Base-by-base conservation (phyloP, 1,140 invertebrate species). In the Bombus vancouverensis region DNA sequence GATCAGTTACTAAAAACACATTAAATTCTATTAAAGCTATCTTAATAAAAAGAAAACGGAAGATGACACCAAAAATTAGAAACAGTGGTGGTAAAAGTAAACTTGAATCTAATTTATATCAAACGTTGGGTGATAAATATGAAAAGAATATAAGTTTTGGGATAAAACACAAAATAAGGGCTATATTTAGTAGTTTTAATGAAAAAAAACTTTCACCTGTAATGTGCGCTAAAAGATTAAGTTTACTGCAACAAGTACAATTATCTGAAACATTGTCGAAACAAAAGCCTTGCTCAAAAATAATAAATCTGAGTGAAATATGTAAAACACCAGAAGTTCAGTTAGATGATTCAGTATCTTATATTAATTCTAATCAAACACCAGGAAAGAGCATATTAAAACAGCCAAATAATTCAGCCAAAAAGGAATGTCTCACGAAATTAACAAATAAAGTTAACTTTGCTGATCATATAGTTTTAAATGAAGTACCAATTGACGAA, bases 301-400 rank as follows among this genome's bases (percentile, higher is more conserved):
- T 90, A 53, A 94, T 94, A 87, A 93, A 92, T 79, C 66, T 94
- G 15, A 94, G 91, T 76, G 65, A 78, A 47, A 86, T 93, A 62
- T 92, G 87, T 28, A 95, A 95, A 82, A 93, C 93, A 2, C 93
- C 94, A 1, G 89, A 91, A 47, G 75, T 95, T 28, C 82, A 92
- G 37, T 68, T 94, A 32, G 93, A 95, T 44, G 81, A 87, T 34
- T 92, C 92, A 0, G 92, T 94, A 62, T 83, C 87, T 0, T 95
- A 94, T 57, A 78, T 94, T 5, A 95, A 95, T 82, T 95, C 93
- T 0, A 88, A 88, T 57, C 94, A 94, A 77, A 95, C 92, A 22
- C 94, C 94, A 3, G 89, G 88, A 0, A 94, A 91, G 65, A 88
- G 94, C 57, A 95, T 95, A 86, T 75, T 95, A 25, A 95, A 95